Evolutionary conservation across 2,113 vertebrate genomes (phyloP), one percentile per base, ranked within the genome.

Genomic region (human): DNA sequence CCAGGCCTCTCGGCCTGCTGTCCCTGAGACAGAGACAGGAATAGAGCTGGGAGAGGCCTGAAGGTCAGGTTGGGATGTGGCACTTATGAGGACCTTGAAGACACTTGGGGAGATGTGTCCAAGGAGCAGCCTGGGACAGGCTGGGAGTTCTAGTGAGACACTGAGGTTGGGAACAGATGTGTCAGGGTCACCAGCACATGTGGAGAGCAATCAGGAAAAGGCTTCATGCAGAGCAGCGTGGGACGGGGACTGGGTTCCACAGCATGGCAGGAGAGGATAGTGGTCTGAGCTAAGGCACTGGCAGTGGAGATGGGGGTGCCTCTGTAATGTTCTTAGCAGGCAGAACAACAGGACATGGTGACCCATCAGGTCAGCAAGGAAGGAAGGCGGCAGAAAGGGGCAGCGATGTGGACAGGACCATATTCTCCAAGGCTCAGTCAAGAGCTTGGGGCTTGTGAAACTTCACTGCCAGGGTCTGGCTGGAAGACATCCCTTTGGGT

Each of bases 291-390:
- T 55, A 12, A 11, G 16, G 43, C 30, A 38, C 45, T 18, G 11
- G 27, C 20, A 1, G 38, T 12, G 25, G 59, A 66, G 32, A 68
- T 8, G 7, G 48, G 38, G 50, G 12, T 16, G 20, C 61, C 72
- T 79, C 1, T 64, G 72, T 80, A 59, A 50, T 2, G 52, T 40
- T 57, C 89, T 93, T 20, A 55, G 48, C 52, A 81, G 50, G 38
- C 14, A 8, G 45, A 40, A 89, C 14, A 38, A 89, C 16, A 40
- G 43, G 61, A 85, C 13, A 14, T 16, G 61, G 59, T 35, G 20
- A 72, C 30, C 32, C 3, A 61, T 16, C 14, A 45, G 97, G 97
- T 98, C 61, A 97, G 91, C 61, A 96, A 94, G 38, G 95, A 98
- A 89, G 90, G 97, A 97, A 97, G 57, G 12, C n/a, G 25, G 52